These are phyloP conservation scores for Onychorhynchus coronatus DNA, from an alignment of 2,113 vertebrate species.

Conservation along the genomic window DNA sequence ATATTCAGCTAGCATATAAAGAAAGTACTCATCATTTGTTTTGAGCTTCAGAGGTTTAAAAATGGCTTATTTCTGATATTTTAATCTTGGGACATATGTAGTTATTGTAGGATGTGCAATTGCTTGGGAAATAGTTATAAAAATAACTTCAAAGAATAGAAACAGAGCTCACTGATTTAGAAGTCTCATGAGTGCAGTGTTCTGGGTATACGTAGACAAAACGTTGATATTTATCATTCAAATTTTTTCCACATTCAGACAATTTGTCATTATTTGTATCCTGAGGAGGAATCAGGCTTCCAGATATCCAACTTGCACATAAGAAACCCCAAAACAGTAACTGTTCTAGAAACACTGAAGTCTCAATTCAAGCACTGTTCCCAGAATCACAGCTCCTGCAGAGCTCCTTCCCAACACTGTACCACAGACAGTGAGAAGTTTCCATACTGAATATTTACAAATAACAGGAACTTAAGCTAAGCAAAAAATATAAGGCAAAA, in stretches of 20 bases:
- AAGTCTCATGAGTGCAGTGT: background rate
- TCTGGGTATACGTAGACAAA: background rate
- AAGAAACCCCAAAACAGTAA: background rate
- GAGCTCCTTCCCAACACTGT: background rate
- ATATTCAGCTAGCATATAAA: background rate
- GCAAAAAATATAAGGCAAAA: background rate
- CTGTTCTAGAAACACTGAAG: background rate
- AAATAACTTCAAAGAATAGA: conserved; percentile 38
- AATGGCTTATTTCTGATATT: conserved; percentile 45
- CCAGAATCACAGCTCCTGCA: background rate
- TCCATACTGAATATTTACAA: background rate
- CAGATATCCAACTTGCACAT: background rate
- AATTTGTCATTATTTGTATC: background rate
- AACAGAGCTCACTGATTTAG: conserved; percentile 2
- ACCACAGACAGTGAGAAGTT: background rate
- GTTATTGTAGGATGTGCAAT: background rate
- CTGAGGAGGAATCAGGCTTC: background rate
- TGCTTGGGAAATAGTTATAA: conserved; percentile 22
- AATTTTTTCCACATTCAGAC: background rate
- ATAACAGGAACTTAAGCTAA: background rate
- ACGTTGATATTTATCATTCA: background rate
- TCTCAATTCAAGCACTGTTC: background rate
- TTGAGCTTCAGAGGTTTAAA: background rate
- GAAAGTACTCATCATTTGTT: background rate
- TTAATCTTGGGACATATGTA: conserved; percentile 43